These are phyloP conservation scores for Pygocentrus nattereri DNA, from an alignment of 2,797 vertebrate species.

Conservation along the genomic window DNA sequence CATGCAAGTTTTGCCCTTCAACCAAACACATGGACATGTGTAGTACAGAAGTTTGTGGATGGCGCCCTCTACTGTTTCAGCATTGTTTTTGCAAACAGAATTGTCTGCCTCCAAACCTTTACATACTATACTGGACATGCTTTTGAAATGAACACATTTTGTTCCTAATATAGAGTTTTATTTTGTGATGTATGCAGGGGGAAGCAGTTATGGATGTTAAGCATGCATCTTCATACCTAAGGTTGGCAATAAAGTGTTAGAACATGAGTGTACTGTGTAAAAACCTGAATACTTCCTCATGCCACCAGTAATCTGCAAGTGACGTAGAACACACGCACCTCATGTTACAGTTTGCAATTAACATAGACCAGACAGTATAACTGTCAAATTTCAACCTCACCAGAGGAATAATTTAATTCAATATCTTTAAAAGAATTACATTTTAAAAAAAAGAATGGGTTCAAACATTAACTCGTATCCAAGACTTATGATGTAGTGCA, in stretches of 20 bases:
- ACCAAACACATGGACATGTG: slow-evolving; percentile 44
- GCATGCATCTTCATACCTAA: too few relatives aligned
- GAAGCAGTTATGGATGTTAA: too few relatives aligned
- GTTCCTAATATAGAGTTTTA: background rate
- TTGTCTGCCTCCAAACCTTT: too few relatives aligned
- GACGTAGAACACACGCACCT: background rate
- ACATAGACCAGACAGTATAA: too few relatives aligned
- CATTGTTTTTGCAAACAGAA: too few relatives aligned
- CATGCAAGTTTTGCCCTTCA: slow-evolving; percentile 17
- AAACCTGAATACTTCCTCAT: background rate
- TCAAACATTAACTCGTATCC: too few relatives aligned
- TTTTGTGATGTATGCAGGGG: slow-evolving; percentile 16
- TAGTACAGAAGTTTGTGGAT: slow-evolving; percentile 24
- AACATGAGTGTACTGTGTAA: background rate
- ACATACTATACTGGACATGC: too few relatives aligned
- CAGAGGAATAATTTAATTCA: background rate
- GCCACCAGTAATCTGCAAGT: background rate
- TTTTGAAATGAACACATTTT: too few relatives aligned
- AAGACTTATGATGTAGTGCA: background rate
- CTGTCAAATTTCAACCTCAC: background rate
- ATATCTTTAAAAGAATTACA: background rate
- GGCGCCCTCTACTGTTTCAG: slow-evolving; percentile 49
- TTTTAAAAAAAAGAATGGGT: background rate
- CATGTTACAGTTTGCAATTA: too few relatives aligned
- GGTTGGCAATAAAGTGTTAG: background rate